Conservation (phyloP, 30 jellyfish, hydroid and myxozoan genomes). For the Turritopsis rubra region DNA sequence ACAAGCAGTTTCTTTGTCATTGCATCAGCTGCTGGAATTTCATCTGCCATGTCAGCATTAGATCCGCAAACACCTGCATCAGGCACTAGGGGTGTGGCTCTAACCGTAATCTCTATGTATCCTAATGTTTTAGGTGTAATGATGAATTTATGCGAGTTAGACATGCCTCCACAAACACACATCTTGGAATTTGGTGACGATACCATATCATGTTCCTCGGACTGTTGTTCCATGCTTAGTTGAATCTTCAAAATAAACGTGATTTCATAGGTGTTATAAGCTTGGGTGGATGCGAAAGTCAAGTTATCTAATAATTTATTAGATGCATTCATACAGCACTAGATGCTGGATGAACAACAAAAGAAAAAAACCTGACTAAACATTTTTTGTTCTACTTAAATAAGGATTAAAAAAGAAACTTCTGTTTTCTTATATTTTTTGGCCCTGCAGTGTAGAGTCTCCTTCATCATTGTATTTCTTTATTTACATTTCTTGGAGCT, state of each 20-base stretch:
- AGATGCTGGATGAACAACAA: too few species aligned
- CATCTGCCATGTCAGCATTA: conserved; percentile 27
- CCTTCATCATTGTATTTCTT: too few species aligned
- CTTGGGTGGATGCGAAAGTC: neutral
- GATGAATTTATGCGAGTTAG: conserved; percentile 68
- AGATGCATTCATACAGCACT: neutral
- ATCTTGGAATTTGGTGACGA: conserved; percentile 25
- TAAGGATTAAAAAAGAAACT: too few species aligned
- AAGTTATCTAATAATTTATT: neutral
- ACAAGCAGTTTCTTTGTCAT: conserved; percentile 21
- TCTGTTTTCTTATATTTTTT: too few species aligned
- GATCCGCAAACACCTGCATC: neutral
- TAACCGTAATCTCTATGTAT: conserved; percentile 45
- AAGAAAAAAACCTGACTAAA: too few species aligned
- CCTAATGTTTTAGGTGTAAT: conserved; percentile 50
- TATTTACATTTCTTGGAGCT: too few species aligned
- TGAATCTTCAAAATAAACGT: neutral
- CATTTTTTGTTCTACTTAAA: too few species aligned
- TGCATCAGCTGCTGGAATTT: conserved; percentile 23
- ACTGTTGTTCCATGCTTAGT: neutral
- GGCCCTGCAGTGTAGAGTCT: too few species aligned
- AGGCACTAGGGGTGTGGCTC: conserved; percentile 19
- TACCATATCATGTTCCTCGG: conserved; percentile 26
- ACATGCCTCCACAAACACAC: conserved; percentile 61
- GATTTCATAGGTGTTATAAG: neutral